phyloP scores from a whole-genome alignment of 2,113 vertebrate genomes.

The Tapirus terrestris region DNA sequence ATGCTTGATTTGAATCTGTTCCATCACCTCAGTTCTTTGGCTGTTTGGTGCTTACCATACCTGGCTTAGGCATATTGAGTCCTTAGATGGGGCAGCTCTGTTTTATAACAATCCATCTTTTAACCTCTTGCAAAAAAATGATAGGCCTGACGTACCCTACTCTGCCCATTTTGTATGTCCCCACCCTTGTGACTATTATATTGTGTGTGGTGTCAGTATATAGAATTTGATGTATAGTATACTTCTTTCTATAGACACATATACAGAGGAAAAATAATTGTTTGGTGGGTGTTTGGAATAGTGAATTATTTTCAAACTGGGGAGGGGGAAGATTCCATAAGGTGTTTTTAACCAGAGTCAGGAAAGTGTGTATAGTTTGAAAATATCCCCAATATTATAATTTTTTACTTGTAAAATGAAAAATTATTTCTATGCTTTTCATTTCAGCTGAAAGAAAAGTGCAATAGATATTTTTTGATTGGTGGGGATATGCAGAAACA shows the following conservation, averaged over 20 bases:
- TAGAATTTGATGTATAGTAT: background rate
- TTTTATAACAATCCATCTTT: background rate
- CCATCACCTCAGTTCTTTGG: background rate
- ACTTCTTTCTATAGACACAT: background rate
- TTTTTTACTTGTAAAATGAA: conserved; percentile 38
- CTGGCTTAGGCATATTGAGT: background rate
- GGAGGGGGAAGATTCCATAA: background rate
- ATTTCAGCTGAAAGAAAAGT: background rate
- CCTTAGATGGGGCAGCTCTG: background rate
- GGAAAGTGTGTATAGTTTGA: background rate
- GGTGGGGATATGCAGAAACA: background rate
- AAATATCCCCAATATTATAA: conserved; percentile 3
- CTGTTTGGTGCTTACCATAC: background rate
- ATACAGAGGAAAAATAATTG: background rate
- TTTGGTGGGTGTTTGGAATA: background rate
- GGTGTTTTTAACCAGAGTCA: background rate
- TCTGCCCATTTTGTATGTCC: background rate
- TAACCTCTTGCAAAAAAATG: background rate
- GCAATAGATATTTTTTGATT: background rate
- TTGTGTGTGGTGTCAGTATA: background rate
- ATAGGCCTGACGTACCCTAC: background rate
- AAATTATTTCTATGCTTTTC: conserved; percentile 7
- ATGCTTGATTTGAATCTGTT: background rate
- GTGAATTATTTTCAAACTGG: background rate
- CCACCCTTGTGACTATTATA: background rate